Conservation (phyloP, 37 sponge, comb jelly and placozoan genomes). For the Cliona cf. orientalis region DNA sequence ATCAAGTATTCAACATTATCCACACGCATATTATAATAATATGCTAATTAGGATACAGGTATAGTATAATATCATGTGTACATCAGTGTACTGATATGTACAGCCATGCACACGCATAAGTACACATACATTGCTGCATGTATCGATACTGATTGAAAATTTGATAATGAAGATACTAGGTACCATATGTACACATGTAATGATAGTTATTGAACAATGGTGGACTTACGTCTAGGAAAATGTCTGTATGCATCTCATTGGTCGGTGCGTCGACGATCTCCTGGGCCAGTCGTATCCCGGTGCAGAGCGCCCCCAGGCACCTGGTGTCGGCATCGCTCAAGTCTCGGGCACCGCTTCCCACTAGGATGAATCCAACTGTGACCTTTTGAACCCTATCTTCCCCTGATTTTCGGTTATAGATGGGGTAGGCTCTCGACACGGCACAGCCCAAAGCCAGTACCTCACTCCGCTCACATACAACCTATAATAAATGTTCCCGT, state of each 20-base stretch:
- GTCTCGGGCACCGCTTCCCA: conserved; percentile 31
- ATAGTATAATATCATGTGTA: too few species aligned
- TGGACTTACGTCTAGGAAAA: conserved; percentile 79
- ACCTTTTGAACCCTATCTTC: conserved; percentile 13
- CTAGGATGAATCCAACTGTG: conserved; percentile 57
- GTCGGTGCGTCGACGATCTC: conserved; percentile 90
- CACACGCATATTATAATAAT: conserved; percentile 9
- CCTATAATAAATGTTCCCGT: too few species aligned
- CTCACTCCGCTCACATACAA: conserved; percentile 76
- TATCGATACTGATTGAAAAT: too few species aligned
- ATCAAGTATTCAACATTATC: background rate
- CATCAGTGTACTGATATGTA: too few species aligned
- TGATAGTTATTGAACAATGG: background rate
- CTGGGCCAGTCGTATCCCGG: conserved; percentile 79
- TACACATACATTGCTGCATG: background rate
- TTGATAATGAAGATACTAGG: too few species aligned
- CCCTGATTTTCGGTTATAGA: conserved; percentile 65
- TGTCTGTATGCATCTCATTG: conserved; percentile 91
- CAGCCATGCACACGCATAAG: background rate
- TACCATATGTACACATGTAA: too few species aligned
- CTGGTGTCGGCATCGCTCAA: conserved; percentile 47
- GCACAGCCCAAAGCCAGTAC: conserved; percentile 85
- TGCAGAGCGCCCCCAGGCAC: conserved; percentile 39
- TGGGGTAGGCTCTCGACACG: conserved; percentile 84
- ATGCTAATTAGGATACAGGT: too few species aligned